These are phyloP conservation scores for Oscheius sp. DNA, from an alignment of 2,888 invertebrate genomes.

Conservation along the genomic window DNA sequence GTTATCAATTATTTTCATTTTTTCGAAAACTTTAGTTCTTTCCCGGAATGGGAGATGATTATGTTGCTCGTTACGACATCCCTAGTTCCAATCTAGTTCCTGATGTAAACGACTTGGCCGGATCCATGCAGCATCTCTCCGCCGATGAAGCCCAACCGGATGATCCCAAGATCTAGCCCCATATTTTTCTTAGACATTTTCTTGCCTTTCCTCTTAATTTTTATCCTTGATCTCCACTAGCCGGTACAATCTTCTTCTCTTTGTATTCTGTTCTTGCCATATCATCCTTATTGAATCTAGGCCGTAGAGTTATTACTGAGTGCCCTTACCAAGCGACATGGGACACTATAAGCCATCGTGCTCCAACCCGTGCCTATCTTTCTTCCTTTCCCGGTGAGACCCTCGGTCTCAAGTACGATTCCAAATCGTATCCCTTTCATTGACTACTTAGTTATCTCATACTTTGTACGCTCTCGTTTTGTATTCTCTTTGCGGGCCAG, in stretches of 20 bases:
- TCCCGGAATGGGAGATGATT: slow-evolving; percentile 28
- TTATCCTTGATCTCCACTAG: slow-evolving; percentile 8
- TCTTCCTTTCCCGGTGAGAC: not conserved
- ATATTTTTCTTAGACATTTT: slow-evolving; percentile 10
- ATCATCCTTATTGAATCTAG: slow-evolving; percentile 2
- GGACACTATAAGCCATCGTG: slow-evolving; percentile 32
- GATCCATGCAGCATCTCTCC: slow-evolving; percentile 11
- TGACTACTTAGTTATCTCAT: too few relatives aligned
- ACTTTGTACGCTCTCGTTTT: too few relatives aligned
- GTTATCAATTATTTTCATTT: not conserved
- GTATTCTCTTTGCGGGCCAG: too few relatives aligned
- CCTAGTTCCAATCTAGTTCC: not conserved
- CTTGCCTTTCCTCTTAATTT: slow-evolving; percentile 10
- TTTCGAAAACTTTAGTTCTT: slow-evolving; percentile 4
- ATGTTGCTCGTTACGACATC: not conserved
- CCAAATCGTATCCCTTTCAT: slow-evolving; percentile 6
- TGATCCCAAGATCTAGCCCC: slow-evolving; percentile 5
- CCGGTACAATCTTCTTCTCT: slow-evolving; percentile 7
- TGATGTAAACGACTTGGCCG: slow-evolving; percentile 23
- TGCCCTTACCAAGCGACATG: not conserved
- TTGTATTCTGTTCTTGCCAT: slow-evolving; percentile 26
- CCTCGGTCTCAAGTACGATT: not conserved
- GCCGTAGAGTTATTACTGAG: not conserved
- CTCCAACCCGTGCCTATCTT: slow-evolving; percentile 24
- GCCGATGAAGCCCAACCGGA: not conserved